Evolutionary conservation across 2,888 invertebrate species (phyloP).

Genomic region (Iselma pallidipennis): DNA sequence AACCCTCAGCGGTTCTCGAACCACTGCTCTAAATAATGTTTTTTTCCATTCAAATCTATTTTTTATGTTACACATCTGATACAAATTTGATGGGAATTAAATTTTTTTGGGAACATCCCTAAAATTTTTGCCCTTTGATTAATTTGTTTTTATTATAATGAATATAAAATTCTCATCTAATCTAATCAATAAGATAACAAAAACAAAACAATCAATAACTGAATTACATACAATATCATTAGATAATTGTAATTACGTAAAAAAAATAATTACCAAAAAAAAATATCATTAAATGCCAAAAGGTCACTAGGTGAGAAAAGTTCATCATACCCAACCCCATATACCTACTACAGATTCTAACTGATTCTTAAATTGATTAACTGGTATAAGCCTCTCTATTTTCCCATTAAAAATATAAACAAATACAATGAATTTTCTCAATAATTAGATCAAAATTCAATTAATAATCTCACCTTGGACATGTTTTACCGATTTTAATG

Average conservation of each 20-base stretch:
- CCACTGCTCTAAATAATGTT: too few relatives aligned
- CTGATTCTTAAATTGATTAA: neutral
- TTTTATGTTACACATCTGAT: too few relatives aligned
- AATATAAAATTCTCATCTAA: too few relatives aligned
- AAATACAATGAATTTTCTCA: neutral
- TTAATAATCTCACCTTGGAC: constrained; percentile 51
- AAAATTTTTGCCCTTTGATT: too few relatives aligned
- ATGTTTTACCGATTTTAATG: constrained; percentile 56
- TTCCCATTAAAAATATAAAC: neutral
- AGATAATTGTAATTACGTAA: neutral
- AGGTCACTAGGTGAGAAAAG: constrained; percentile 16
- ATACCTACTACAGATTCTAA: neutral
- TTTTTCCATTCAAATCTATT: too few relatives aligned
- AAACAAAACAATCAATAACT: neutral
- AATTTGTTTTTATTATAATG: too few relatives aligned
- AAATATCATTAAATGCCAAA: constrained; percentile 17
- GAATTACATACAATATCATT: constrained; percentile 2
- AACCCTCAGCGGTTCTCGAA: too few relatives aligned
- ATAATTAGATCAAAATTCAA: neutral
- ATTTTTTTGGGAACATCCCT: too few relatives aligned
- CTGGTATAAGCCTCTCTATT: neutral
- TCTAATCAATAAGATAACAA: neutral
- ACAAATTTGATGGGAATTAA: too few relatives aligned
- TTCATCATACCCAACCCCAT: neutral
- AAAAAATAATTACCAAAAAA: constrained; percentile 3